phyloP scores from a whole-genome alignment of 2,888 invertebrate genomes.

The Agrochola litura region DNA sequence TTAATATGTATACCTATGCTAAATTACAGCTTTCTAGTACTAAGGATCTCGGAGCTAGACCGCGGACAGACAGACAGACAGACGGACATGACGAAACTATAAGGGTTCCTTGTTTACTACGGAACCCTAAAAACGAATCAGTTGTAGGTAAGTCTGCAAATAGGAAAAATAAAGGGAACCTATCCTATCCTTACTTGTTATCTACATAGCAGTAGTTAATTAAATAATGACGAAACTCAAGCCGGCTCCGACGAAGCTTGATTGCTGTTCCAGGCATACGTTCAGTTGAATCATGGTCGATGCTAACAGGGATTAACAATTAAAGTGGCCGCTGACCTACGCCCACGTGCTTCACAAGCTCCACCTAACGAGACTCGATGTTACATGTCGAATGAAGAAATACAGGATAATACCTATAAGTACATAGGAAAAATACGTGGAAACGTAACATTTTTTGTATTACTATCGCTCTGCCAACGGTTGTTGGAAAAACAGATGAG shows the following conservation, averaged over 20 bases:
- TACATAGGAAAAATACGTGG: neutral
- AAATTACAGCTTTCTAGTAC: too few species aligned
- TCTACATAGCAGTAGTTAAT: constrained; percentile 36
- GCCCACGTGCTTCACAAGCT: constrained; percentile 62
- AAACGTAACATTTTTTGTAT: constrained; percentile 5
- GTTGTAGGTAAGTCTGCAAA: neutral
- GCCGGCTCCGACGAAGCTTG: constrained; percentile 40
- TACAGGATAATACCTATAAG: neutral
- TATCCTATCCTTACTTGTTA: neutral
- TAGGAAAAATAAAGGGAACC: constrained; percentile 25
- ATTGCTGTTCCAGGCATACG: constrained; percentile 65
- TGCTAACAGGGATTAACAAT: constrained; percentile 69
- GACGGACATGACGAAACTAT: too few species aligned
- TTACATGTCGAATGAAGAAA: neutral
- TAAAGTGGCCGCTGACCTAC: constrained; percentile 70
- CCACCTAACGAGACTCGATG: constrained; percentile 25
- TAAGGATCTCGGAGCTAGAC: too few species aligned
- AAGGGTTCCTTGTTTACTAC: too few species aligned
- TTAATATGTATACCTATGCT: too few species aligned
- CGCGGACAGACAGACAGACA: too few species aligned
- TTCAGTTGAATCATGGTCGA: constrained; percentile 60
- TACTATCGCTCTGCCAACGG: neutral
- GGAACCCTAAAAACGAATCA: neutral
- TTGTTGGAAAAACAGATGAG: constrained; percentile 5
- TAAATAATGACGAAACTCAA: constrained; percentile 51